Base-by-base conservation (phyloP, 1,140 invertebrate genomes). In the Lepidurus apus region DNA sequence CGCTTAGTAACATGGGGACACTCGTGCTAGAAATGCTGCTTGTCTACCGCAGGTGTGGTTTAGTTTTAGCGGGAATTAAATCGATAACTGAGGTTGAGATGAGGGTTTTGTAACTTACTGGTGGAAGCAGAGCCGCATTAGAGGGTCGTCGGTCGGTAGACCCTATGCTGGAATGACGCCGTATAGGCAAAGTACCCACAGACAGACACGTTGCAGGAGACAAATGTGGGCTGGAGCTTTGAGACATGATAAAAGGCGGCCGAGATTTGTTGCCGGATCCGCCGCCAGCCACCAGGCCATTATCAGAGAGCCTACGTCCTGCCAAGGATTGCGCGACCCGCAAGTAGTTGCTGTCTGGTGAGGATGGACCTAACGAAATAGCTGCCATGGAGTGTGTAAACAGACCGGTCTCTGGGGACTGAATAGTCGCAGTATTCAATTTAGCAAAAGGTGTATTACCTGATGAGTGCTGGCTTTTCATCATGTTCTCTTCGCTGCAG, bases 81-180 rank as follows among this genome's bases (percentile, higher is more conserved):
- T 1, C 42, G 34, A 76, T 77, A 53, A 4, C 34, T 74, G 74
- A 44, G 76, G 76, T 73, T 80, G 80, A 73, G 81, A 82, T 77
- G 81, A 80, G 44, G 80, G 80, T 77, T 43, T 74, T 78, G 45
- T 53, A 34, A 80, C 74, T 81, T 43, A 77, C 73, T 75, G 93
- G 93, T 79, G 93, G 93, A 78, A 93, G 95, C 65, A 95, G 87
- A 86, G 95, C 95, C 77, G 94, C 91, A 78, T 90, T 92, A 1
- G 93, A 95, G 80, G 91, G 91, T 73, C 93, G 91, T 79, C 93
- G 88, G 83, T 95, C 93, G 82, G 95, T 93, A 0, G 93, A 93
- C 73, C 93, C 93, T 81, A 94, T 95, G 84, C 93, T 95, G 21
- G 94, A 95, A 84, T 96, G 94, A 42, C 94, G 89, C 42, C 95